Percentiles rank a stretch among this genome's conserved stretches.
Evolutionary conservation across 92 coral and sea anemone genomes (phyloP).

Genomic region (Phymanthus crucifer): DNA sequence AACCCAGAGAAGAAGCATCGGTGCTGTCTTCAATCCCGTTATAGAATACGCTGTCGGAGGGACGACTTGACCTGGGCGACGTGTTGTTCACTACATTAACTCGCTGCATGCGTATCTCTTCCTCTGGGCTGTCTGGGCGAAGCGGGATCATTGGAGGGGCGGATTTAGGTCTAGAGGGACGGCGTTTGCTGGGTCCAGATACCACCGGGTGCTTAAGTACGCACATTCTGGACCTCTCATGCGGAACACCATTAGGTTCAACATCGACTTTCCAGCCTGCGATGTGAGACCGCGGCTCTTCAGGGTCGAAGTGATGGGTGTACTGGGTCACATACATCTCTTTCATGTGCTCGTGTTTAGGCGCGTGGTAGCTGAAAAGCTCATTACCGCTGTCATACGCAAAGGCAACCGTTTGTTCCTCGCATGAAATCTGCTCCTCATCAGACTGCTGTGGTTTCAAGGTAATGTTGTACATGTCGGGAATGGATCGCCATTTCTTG

Average conservation of each 20-base stretch:
- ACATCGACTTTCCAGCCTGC: conserved; percentile 90
- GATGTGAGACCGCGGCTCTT: conserved; percentile 76
- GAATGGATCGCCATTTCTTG: conserved; percentile 67
- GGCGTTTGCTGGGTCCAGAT: conserved; percentile 46
- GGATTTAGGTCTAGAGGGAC: conserved; percentile 74
- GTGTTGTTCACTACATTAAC: conserved; percentile 42
- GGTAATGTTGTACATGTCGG: conserved; percentile 74
- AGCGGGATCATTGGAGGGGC: conserved; percentile 67
- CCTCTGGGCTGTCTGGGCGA: conserved; percentile 46
- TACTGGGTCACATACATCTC: conserved; percentile 89
- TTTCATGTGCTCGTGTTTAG: conserved; percentile 55
- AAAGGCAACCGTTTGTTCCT: conserved; percentile 25
- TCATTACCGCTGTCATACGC: conserved; percentile 45
- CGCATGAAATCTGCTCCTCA: conserved; percentile 23
- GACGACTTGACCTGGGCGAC: conserved; percentile 58
- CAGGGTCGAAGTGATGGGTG: conserved; percentile 80
- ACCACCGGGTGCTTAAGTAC: conserved; percentile 74
- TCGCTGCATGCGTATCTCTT: conserved; percentile 35
- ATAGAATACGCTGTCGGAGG: conserved; percentile 48
- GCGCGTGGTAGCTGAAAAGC: conserved; percentile 44
- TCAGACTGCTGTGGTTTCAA: conserved; percentile 58
- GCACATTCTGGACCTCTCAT: conserved; percentile 80
- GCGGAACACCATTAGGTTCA: conserved; percentile 84
- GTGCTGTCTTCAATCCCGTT: conserved; percentile 55
- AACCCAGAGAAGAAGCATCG: conserved; percentile 75